Evolutionary conservation across 2,888 invertebrate genomes (phyloP).

Genomic region (Opisthograptis luteolata): DNA sequence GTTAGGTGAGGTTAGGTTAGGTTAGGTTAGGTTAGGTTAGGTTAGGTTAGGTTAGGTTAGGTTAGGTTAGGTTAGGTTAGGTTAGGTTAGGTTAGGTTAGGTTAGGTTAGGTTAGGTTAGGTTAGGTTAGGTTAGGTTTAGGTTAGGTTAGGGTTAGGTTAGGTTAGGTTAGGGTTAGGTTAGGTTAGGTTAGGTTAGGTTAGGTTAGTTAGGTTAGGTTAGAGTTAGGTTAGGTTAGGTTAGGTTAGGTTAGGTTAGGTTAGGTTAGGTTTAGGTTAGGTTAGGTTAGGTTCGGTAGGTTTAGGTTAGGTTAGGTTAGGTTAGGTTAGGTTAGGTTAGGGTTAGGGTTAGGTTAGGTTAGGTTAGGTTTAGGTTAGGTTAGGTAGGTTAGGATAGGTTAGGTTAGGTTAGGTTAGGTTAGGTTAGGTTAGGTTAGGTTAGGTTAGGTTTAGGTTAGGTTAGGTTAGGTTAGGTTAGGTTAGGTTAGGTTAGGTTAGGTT

Average conservation of each 20-base stretch:
- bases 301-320: conserved; percentile 1
- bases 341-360: conserved; percentile 1
- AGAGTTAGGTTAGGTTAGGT: background rate
- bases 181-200: background rate
- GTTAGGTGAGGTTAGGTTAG: no score
- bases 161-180: background rate
- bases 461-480: conserved; percentile 25
- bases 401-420: conserved; percentile 28
- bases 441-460: conserved; percentile 34
- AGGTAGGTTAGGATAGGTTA: conserved; percentile 32
- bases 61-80: no score
- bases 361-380: conserved; percentile 3
- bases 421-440: no score
- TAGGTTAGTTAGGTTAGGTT: background rate
- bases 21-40: background rate
- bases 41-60: no score
- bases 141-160: background rate
- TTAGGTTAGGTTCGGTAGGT: background rate
- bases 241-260: background rate
- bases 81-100: no score
- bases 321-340: background rate
- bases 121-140: background rate
- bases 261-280: background rate
- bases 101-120: no score
- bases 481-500: conserved; percentile 30